Percentiles rank a stretch among this genome's conserved stretches.
Conservation (phyloP, 2,797 vertebrate species). For the Amniataba percoides region DNA sequence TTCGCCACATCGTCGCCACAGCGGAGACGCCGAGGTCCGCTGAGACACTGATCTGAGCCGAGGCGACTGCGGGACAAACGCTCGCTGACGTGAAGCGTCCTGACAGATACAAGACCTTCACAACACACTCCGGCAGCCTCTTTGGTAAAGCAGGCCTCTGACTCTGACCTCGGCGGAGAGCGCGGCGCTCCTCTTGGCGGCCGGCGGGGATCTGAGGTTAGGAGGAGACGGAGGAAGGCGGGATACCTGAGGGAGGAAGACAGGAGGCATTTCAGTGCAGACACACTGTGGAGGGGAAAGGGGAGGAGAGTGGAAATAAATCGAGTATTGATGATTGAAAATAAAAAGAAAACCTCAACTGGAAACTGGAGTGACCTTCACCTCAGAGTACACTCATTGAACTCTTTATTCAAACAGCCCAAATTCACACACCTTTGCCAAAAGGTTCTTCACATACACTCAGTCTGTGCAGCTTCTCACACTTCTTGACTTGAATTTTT, state of each 20-base stretch:
- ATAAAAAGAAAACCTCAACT: too few species aligned
- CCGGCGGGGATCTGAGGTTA: slow-evolving; percentile 5
- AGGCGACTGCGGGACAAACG: not conserved
- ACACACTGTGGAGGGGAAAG: not conserved
- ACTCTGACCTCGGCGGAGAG: slow-evolving; percentile 74
- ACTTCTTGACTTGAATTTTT: not conserved
- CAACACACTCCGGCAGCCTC: slow-evolving; percentile 4
- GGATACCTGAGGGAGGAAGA: slow-evolving; percentile 69
- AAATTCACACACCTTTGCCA: not conserved
- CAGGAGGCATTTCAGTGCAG: not conserved
- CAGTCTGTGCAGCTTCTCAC: not conserved
- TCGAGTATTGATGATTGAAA: not conserved
- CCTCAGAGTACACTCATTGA: not conserved
- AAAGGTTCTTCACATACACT: too few species aligned
- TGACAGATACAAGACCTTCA: slow-evolving; percentile 42
- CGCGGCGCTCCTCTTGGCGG: slow-evolving; percentile 44
- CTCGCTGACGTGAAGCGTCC: slow-evolving; percentile 31
- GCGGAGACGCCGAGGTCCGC: slow-evolving; percentile 2
- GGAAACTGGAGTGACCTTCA: too few species aligned
- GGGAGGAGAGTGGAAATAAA: not conserved
- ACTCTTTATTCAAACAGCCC: not conserved
- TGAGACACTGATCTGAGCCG: not conserved
- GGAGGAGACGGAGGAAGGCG: not conserved
- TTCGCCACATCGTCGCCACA: too few species aligned
- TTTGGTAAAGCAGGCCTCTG: slow-evolving; percentile 14